Conservation (phyloP, 2,888 invertebrate species). For the Pelosia muscerda region DNA sequence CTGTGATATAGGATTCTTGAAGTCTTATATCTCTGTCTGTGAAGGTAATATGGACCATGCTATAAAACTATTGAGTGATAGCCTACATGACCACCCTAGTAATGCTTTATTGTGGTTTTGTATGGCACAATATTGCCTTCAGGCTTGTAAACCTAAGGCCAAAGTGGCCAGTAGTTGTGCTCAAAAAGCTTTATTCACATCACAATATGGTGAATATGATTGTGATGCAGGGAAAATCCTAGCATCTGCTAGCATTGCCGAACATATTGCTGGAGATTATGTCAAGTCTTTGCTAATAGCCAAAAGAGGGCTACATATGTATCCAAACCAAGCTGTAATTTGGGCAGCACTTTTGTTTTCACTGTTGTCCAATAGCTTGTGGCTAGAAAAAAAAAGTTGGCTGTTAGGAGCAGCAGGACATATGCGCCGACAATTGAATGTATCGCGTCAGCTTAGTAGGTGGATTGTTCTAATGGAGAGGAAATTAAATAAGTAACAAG, state of each 20-base stretch:
- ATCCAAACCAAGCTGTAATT: constrained; percentile 90
- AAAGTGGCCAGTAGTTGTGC: constrained; percentile 89
- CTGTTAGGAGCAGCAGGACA: constrained; percentile 65
- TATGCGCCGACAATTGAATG: constrained; percentile 71
- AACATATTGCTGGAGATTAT: constrained; percentile 83
- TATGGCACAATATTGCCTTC: constrained; percentile 80
- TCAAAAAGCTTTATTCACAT: constrained; percentile 87
- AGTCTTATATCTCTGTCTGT: constrained; percentile 87
- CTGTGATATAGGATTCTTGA: constrained; percentile 88
- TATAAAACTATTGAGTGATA: constrained; percentile 74
- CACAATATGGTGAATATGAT: constrained; percentile 71
- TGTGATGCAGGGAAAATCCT: constrained; percentile 86
- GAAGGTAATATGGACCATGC: constrained; percentile 74
- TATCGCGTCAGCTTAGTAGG: constrained; percentile 68
- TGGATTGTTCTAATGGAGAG: constrained; percentile 78
- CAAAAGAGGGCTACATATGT: constrained; percentile 91
- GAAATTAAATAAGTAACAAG: constrained; percentile 60
- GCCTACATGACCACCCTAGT: constrained; percentile 76
- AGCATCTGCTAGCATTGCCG: constrained; percentile 87
- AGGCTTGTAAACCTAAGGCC: constrained; percentile 79
- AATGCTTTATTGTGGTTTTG: constrained; percentile 78
- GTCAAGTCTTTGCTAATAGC: constrained; percentile 86
- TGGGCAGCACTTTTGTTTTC: constrained; percentile 88
- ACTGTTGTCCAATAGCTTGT: constrained; percentile 65
- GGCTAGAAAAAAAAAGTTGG: constrained; percentile 70